Evolutionary conservation across 2,797 vertebrate species (phyloP).

Genomic region (Hemitrygon akajei): DNA sequence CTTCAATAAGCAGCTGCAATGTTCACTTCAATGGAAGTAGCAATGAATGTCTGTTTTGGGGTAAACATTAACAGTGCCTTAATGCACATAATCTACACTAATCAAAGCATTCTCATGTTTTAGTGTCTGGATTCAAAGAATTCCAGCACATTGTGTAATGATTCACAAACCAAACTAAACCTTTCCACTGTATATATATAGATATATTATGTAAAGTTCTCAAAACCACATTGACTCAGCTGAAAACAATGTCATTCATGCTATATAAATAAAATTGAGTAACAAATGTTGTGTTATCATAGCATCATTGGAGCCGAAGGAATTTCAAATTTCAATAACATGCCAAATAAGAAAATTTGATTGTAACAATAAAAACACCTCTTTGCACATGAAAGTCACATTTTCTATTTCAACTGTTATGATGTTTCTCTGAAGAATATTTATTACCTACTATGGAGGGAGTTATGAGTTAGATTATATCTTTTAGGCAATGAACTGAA

Average conservation of each 20-base stretch:
- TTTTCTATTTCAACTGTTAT: background rate
- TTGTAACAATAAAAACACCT: background rate
- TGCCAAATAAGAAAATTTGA: background rate
- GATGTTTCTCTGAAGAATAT: background rate
- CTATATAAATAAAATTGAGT: no score
- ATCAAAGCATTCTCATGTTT: background rate
- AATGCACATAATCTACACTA: background rate
- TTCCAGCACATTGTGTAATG: background rate
- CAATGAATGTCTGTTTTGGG: background rate
- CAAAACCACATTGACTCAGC: background rate
- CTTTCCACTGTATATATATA: background rate
- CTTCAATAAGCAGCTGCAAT: background rate
- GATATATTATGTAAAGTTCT: background rate
- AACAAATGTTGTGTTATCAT: background rate
- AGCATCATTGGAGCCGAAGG: background rate
- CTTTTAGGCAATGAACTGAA: constrained; percentile 10
- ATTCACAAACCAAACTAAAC: background rate
- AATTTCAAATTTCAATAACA: background rate
- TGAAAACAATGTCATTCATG: background rate
- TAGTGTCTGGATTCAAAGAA: background rate
- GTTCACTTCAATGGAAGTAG: background rate
- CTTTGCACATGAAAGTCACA: background rate
- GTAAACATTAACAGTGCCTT: background rate
- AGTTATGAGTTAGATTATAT: background rate
- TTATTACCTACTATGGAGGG: background rate